phyloP scores from a whole-genome alignment of 2,797 vertebrate genomes.

The Myotis findleyi region DNA sequence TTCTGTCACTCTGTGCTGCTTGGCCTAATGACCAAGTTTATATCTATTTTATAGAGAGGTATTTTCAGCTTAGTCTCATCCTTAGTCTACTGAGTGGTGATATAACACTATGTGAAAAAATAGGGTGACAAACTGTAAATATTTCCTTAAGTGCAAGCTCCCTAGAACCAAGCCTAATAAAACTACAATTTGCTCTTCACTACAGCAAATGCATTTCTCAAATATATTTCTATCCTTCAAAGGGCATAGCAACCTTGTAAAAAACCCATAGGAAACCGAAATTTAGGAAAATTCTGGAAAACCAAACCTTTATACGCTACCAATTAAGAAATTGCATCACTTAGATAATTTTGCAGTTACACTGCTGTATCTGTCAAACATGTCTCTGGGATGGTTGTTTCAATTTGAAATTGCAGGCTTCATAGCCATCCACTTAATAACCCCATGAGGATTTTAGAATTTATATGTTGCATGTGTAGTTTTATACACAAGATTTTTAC shows the following conservation, averaged over 20 bases:
- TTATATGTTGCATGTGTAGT: background rate
- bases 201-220: background rate
- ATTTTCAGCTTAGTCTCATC: background rate
- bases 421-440: background rate
- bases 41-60: background rate
- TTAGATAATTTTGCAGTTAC: conserved; percentile 15
- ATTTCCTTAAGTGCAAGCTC: background rate
- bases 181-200: background rate
- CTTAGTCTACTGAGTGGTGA: background rate
- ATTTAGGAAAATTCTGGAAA: conserved; percentile 3
- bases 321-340: background rate
- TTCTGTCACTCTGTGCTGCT: background rate
- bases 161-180: background rate
- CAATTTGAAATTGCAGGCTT: background rate
- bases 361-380: background rate
- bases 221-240: conserved; percentile 2
- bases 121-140: background rate
- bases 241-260: background rate
- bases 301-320: background rate
- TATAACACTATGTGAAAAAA: background rate
- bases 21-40: background rate
- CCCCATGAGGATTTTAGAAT: background rate
- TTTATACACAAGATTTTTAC: background rate
- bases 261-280: background rate
- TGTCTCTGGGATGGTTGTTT: background rate